These are phyloP conservation scores for Watsonalla binaria DNA, from an alignment of 2,888 invertebrate species.

Conservation along the genomic window DNA sequence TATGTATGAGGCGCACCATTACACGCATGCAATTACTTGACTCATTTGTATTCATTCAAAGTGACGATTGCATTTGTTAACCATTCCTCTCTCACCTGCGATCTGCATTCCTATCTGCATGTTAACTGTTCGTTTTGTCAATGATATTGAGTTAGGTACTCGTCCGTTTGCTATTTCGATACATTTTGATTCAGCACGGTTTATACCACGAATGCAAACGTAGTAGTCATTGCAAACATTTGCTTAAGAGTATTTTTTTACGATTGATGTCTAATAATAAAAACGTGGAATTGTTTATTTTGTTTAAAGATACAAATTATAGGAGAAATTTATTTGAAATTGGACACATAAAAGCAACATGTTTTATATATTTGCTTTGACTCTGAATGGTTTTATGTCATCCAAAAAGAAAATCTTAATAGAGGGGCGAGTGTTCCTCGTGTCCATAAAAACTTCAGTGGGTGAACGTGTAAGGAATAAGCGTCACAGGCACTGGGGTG, in stretches of 20 bases:
- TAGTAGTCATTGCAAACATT: conserved; percentile 26
- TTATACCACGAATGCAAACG: conserved; percentile 23
- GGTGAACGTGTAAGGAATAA: conserved; percentile 76
- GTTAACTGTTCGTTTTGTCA: conserved; percentile 30
- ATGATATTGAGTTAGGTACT: conserved; percentile 33
- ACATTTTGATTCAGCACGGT: conserved; percentile 35
- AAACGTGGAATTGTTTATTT: conserved; percentile 9
- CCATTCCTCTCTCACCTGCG: conserved; percentile 24
- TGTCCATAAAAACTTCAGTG: conserved; percentile 72
- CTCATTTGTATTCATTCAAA: neutral
- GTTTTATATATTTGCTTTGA: conserved; percentile 24
- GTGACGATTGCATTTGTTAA: conserved; percentile 28
- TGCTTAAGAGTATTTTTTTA: conserved; percentile 18
- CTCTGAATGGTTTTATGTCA: conserved; percentile 45
- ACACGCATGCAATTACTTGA: neutral
- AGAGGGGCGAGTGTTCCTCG: conserved; percentile 53
- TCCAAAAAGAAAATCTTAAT: conserved; percentile 57
- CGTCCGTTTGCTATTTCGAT: conserved; percentile 25
- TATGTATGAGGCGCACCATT: conserved; percentile 1
- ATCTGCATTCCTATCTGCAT: conserved; percentile 36
- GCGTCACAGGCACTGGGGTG: conserved; percentile 69
- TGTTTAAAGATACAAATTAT: conserved; percentile 17
- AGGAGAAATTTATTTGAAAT: conserved; percentile 14
- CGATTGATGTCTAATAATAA: conserved; percentile 6
- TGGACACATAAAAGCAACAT: conserved; percentile 13